phyloP scores from a whole-genome alignment of 2,888 invertebrate species.

The Achlya flavicornis region DNA sequence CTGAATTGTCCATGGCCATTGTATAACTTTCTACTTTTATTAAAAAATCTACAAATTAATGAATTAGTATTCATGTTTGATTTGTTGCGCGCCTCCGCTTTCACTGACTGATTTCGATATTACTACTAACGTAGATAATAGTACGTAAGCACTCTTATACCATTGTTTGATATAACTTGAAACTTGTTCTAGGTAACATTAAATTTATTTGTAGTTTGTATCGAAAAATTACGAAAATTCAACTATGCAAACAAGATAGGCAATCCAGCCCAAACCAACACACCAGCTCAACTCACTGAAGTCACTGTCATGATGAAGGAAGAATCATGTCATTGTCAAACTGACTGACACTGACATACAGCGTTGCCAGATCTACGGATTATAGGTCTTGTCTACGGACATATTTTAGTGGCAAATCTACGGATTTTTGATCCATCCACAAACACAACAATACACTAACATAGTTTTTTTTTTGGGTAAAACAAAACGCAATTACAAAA shows the following conservation, averaged over 20 bases:
- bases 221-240: neutral
- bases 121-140: slow-evolving; percentile 11
- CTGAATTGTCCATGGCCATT: slow-evolving; percentile 27
- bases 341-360: too few relatives aligned
- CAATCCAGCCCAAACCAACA: neutral
- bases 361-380: too few relatives aligned
- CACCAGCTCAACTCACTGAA: too few relatives aligned
- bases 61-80: slow-evolving; percentile 52
- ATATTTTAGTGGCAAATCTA: too few relatives aligned
- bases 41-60: slow-evolving; percentile 39
- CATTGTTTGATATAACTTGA: neutral
- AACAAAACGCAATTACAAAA: too few relatives aligned
- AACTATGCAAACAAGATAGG: neutral
- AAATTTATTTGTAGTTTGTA: neutral
- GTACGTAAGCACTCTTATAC: neutral
- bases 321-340: too few relatives aligned
- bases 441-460: too few relatives aligned
- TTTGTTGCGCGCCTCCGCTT: slow-evolving; percentile 41
- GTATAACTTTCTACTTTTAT: slow-evolving; percentile 38
- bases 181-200: neutral
- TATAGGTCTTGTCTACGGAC: too few relatives aligned
- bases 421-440: too few relatives aligned
- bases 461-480: too few relatives aligned
- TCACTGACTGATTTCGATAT: slow-evolving; percentile 53
- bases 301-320: too few relatives aligned